phyloP scores from a whole-genome alignment of 2,888 invertebrate genomes.

The Muscina levida region DNA sequence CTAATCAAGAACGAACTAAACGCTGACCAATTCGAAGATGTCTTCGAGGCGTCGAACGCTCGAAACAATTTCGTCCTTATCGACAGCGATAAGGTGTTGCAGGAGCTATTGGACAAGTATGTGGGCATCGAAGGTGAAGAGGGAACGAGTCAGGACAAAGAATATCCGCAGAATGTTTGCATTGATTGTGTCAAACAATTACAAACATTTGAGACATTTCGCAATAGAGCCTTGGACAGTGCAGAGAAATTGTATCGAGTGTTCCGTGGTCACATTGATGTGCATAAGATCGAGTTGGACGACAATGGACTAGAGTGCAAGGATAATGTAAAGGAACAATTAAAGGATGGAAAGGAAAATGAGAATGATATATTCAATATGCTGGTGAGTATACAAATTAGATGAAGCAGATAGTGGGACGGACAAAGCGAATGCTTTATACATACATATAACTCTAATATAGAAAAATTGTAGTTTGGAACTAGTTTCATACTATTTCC shows the following conservation, averaged over 20 bases:
- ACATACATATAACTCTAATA: no score
- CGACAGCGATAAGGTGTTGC: slow-evolving; percentile 62
- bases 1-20: slow-evolving; percentile 58
- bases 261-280: slow-evolving; percentile 47
- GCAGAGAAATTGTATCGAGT: slow-evolving; percentile 67
- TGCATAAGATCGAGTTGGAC: slow-evolving; percentile 66
- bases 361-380: slow-evolving; percentile 62
- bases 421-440: no score
- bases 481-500: no score
- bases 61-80: slow-evolving; percentile 55
- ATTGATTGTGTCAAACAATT: slow-evolving; percentile 68
- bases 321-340: not conserved
- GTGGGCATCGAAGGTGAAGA: slow-evolving; percentile 53
- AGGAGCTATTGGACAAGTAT: slow-evolving; percentile 65
- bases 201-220: slow-evolving; percentile 68
- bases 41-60: not conserved
- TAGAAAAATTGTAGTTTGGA: no score
- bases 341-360: slow-evolving; percentile 6
- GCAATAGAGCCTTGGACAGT: slow-evolving; percentile 67
- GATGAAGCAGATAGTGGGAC: no score
- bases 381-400: slow-evolving; percentile 51
- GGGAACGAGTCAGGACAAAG: slow-evolving; percentile 47
- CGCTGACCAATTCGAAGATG: slow-evolving; percentile 2
- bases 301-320: slow-evolving; percentile 66
- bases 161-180: slow-evolving; percentile 70